These are phyloP conservation scores for Toxonevra muliebris DNA, from an alignment of 2,888 invertebrate genomes.

Conservation along the genomic window DNA sequence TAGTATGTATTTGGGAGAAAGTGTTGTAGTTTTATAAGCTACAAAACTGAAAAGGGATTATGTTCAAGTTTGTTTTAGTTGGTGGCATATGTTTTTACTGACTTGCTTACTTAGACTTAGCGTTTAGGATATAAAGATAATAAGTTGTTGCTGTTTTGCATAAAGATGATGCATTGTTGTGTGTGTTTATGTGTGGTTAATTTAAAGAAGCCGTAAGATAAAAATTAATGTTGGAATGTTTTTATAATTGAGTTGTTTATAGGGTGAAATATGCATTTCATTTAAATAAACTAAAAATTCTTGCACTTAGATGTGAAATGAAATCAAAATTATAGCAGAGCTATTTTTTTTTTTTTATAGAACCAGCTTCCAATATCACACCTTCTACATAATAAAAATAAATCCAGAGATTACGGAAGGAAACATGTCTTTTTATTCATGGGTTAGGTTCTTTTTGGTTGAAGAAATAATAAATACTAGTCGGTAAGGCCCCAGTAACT, in stretches of 20 bases:
- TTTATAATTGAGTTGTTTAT: conserved; percentile 59
- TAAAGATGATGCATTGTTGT: conserved; percentile 39
- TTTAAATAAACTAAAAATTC: background rate
- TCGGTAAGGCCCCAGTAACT: too few relatives aligned
- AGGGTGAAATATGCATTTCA: conserved; percentile 46
- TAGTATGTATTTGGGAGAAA: background rate
- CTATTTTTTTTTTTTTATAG: too few relatives aligned
- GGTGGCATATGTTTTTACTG: background rate
- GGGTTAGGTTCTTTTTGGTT: too few relatives aligned
- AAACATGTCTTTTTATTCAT: too few relatives aligned
- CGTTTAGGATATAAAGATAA: background rate
- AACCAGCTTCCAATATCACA: too few relatives aligned
- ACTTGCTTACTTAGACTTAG: too few relatives aligned
- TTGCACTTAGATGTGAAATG: too few relatives aligned
- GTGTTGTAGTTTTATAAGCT: too few relatives aligned
- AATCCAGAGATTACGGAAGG: too few relatives aligned
- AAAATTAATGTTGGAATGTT: conserved; percentile 48
- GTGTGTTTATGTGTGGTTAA: conserved; percentile 34
- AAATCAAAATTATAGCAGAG: too few relatives aligned
- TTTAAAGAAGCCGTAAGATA: conserved; percentile 14
- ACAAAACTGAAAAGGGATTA: background rate
- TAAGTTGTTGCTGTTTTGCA: background rate
- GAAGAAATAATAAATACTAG: too few relatives aligned
- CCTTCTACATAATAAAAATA: too few relatives aligned
- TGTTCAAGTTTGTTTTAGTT: background rate